These are phyloP conservation scores for Apolygus lucorum DNA, from an alignment of 1,140 invertebrate genomes.

Conservation along the genomic window DNA sequence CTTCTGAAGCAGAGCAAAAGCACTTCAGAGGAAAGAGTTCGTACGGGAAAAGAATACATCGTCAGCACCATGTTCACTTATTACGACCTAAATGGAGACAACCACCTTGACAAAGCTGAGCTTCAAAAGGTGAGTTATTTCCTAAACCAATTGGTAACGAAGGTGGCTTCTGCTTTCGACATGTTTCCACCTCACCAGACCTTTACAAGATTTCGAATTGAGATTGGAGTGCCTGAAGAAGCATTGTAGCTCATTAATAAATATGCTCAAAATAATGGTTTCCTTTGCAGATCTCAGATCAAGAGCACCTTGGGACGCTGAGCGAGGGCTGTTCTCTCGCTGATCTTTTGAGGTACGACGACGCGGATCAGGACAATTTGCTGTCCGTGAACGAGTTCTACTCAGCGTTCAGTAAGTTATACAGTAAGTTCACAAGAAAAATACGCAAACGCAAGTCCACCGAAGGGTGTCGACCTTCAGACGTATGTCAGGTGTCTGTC, in stretches of 20 bases:
- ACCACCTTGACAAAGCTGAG: no score
- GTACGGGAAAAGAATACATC: constrained; percentile 57
- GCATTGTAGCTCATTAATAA: no score
- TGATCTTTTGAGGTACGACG: constrained; percentile 63
- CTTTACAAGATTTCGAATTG: no score
- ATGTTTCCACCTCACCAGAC: no score
- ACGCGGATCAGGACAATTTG: constrained; percentile 54
- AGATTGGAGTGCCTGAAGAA: no score
- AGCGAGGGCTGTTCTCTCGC: constrained; percentile 56
- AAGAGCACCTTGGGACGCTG: constrained; percentile 54
- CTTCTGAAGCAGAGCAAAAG: no score
- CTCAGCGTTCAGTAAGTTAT: constrained; percentile 65
- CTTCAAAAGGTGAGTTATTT: no score
- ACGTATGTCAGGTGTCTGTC: not conserved
- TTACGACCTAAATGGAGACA: constrained; percentile 65
- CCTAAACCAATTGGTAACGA: no score
- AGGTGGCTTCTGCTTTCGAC: no score
- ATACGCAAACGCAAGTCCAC: not conserved
- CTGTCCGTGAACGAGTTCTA: constrained; percentile 67
- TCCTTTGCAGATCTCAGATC: constrained; percentile 45
- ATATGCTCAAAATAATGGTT: no score
- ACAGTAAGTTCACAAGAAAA: constrained; percentile 47
- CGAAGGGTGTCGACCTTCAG: not conserved
- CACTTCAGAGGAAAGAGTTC: constrained; percentile 44
- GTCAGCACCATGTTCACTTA: constrained; percentile 77